A percentile compares a stretch with the other conserved stretches of the same genome.
Conservation (phyloP, 30 jellyfish, hydroid and myxozoan species). For the Pelagia noctiluca region DNA sequence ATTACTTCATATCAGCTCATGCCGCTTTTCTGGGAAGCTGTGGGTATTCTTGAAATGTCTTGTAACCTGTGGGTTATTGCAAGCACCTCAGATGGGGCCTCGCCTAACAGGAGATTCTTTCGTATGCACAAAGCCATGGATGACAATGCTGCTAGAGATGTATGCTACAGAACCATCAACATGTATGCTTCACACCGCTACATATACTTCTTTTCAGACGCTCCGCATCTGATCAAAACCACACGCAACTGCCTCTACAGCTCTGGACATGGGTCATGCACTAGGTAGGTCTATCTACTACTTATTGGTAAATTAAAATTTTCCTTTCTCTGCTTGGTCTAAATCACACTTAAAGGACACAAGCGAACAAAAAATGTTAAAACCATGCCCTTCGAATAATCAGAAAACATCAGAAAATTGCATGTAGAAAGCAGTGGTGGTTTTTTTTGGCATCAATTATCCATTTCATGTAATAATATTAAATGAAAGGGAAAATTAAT, state of each 20-base stretch:
- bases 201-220: slow-evolving; percentile 62
- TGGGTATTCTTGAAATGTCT: slow-evolving; percentile 31
- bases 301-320: too few species aligned
- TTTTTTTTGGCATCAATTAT: too few species aligned
- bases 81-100: slow-evolving; percentile 54
- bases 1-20: slow-evolving; percentile 51
- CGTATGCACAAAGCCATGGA: slow-evolving; percentile 26
- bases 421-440: too few species aligned
- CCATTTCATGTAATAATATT: too few species aligned
- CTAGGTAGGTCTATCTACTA: too few species aligned
- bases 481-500: too few species aligned
- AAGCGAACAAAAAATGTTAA: too few species aligned
- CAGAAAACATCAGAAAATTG: too few species aligned
- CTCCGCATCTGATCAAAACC: slow-evolving; percentile 68
- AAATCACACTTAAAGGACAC: too few species aligned
- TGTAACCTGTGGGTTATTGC: slow-evolving; percentile 72
- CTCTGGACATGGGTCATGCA: slow-evolving; percentile 60
- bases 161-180: slow-evolving; percentile 40
- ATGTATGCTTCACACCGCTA: slow-evolving; percentile 42
- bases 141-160: slow-evolving; percentile 35
- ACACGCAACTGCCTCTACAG: slow-evolving; percentile 51
- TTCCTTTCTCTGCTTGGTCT: too few species aligned
- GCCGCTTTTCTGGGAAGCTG: slow-evolving; percentile 73
- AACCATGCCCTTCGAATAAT: too few species aligned
- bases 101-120: slow-evolving; percentile 52